These are phyloP conservation scores for Baronia brevicornis DNA, from an alignment of 2,888 invertebrate species.

Conservation along the genomic window DNA sequence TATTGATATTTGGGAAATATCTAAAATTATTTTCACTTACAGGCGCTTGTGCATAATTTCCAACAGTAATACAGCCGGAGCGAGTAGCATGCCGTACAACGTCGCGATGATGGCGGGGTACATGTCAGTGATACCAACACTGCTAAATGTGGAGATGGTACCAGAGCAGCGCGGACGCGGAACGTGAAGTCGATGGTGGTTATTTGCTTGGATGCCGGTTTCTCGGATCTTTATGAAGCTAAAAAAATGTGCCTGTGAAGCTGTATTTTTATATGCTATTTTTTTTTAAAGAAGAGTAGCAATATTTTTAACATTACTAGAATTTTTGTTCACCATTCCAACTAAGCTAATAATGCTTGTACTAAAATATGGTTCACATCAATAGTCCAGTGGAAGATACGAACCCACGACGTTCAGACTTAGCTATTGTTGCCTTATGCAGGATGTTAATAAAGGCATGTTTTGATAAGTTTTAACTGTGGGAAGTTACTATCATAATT, in stretches of 20 bases:
- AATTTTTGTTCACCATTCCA: no score
- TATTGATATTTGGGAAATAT: no score
- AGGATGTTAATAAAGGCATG: no score
- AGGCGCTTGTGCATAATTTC: slow-evolving; percentile 48
- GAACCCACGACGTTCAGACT: no score
- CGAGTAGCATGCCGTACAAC: slow-evolving; percentile 56
- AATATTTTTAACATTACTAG: no score
- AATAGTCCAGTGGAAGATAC: no score
- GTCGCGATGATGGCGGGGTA: slow-evolving; percentile 70
- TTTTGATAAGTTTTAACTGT: no score
- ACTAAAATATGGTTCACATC: no score
- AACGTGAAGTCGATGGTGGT: slow-evolving; percentile 75
- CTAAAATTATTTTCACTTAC: slow-evolving; percentile 35
- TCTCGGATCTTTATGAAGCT: slow-evolving; percentile 70
- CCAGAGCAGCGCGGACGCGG: slow-evolving; percentile 76
- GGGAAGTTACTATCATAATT: no score
- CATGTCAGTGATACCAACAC: slow-evolving; percentile 76
- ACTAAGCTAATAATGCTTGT: no score
- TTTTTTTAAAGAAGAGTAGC: no score
- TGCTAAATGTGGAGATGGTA: slow-evolving; percentile 74
- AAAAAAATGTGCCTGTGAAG: slow-evolving; percentile 12
- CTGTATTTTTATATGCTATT: not conserved
- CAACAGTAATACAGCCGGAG: slow-evolving; percentile 49
- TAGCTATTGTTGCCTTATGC: no score
- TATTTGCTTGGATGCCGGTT: slow-evolving; percentile 62